phyloP scores from a whole-genome alignment of 2,888 invertebrate species.

The Mythimna lalbum region DNA sequence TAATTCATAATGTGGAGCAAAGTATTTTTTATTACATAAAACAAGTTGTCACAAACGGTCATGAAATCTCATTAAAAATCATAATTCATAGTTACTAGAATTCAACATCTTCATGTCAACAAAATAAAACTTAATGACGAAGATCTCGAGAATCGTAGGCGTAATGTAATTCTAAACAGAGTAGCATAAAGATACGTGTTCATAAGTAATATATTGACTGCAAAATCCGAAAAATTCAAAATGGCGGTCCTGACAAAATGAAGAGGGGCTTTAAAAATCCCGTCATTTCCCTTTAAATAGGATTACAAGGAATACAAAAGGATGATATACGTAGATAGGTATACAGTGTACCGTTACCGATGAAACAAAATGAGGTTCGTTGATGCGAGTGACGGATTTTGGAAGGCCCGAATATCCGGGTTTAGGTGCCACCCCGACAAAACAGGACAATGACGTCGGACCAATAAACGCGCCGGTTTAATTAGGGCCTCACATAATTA shows the following conservation, averaged over 20 bases:
- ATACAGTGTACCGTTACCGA: conserved; percentile 49
- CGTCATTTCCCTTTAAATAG: conserved; percentile 51
- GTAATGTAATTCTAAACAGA: background rate
- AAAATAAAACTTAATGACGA: background rate
- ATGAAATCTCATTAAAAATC: no score
- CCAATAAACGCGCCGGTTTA: conserved; percentile 44
- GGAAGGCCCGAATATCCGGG: conserved; percentile 52
- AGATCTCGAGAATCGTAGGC: background rate
- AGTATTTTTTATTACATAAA: no score
- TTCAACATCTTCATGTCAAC: no score
- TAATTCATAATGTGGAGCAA: no score
- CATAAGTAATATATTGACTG: conserved; percentile 17
- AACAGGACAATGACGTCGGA: conserved; percentile 50
- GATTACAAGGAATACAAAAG: conserved; percentile 59
- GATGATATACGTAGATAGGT: conserved; percentile 26
- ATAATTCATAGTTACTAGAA: no score
- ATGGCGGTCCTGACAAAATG: conserved; percentile 39
- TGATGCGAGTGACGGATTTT: conserved; percentile 62
- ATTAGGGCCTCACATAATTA: conserved; percentile 37
- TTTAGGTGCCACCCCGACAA: conserved; percentile 35
- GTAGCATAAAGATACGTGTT: background rate
- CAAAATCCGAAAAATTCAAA: conserved; percentile 41
- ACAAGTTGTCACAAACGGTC: no score
- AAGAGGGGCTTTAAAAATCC: conserved; percentile 57
- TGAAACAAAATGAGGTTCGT: conserved; percentile 54